These are phyloP conservation scores for Pseudomyrmex cubaensis DNA, from an alignment of 1,140 invertebrate genomes.

Conservation along the genomic window DNA sequence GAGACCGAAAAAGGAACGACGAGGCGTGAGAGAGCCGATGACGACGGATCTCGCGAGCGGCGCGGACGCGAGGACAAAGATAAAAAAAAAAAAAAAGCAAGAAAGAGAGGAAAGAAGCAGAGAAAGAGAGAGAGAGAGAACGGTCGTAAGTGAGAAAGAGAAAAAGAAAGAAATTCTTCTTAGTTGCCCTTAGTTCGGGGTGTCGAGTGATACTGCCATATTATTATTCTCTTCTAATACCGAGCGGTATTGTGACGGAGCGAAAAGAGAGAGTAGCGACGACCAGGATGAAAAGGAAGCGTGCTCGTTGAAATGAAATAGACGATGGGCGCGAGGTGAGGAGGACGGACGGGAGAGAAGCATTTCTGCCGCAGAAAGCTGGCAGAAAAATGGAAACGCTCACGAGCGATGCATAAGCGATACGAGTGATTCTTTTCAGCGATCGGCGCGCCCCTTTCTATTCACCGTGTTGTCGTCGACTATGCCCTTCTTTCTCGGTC, in stretches of 20 bases:
- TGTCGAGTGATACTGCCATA: conserved; percentile 64
- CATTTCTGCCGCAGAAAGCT: conserved; percentile 7
- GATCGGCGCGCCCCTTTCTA: conserved; percentile 32
- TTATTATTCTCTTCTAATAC: conserved; percentile 69
- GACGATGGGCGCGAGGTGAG: conserved; percentile 13
- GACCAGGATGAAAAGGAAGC: conserved; percentile 67
- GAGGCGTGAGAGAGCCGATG: conserved; percentile 55
- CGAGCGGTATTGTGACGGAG: conserved; percentile 57
- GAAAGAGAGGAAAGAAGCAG: too few relatives aligned
- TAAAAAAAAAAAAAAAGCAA: background rate
- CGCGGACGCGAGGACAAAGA: background rate
- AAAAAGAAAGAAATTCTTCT: conserved; percentile 29
- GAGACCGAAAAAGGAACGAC: conserved; percentile 60
- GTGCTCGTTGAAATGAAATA: conserved; percentile 70
- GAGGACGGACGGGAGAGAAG: background rate
- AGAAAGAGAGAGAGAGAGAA: conserved; percentile 27
- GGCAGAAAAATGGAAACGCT: conserved; percentile 56
- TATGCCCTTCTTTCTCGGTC: background rate
- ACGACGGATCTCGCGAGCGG: conserved; percentile 27
- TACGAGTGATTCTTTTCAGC: conserved; percentile 31
- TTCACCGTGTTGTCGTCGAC: conserved; percentile 35
- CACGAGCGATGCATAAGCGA: conserved; percentile 26
- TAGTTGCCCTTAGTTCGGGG: conserved; percentile 57
- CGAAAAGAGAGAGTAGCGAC: conserved; percentile 46
- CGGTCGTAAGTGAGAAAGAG: conserved; percentile 28